A percentile compares a stretch with the other conserved stretches of the same genome.
Conservation (phyloP, 1,140 invertebrate species). For the Trichonephila clavipes region DNA sequence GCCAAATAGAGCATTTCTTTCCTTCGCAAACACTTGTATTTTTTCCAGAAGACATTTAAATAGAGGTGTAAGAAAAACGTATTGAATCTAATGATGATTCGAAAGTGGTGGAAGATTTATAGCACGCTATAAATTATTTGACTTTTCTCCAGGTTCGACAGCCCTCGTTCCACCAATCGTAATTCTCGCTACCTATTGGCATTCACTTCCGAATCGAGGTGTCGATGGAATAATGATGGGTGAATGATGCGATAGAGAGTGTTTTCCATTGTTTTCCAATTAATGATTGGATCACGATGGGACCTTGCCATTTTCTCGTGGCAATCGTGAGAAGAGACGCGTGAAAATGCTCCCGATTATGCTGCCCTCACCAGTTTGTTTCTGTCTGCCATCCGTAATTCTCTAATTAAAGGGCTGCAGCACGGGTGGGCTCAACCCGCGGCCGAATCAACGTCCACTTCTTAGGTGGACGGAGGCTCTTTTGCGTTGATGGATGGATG, state of each 20-base stretch:
- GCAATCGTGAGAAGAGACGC: constrained; percentile 55
- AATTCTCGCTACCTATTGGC: not conserved
- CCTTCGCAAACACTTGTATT: too few species aligned
- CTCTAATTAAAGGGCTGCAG: constrained; percentile 46
- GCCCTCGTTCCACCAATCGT: not conserved
- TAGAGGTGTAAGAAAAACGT: too few species aligned
- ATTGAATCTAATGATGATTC: too few species aligned
- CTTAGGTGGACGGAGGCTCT: not conserved
- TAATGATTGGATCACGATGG: constrained; percentile 45
- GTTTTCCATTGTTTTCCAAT: constrained; percentile 46
- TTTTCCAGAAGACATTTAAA: too few species aligned
- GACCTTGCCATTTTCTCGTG: not conserved
- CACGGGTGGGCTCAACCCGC: not conserved
- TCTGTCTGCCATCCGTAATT: constrained; percentile 7
- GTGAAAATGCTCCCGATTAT: constrained; percentile 34
- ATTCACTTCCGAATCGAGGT: not conserved
- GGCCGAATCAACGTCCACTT: not conserved
- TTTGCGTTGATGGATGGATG: not conserved
- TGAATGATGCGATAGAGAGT: not conserved
- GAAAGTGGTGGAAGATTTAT: too few species aligned
- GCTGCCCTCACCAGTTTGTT: not conserved
- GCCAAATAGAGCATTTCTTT: too few species aligned
- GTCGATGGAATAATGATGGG: constrained; percentile 36
- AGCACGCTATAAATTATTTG: not conserved
- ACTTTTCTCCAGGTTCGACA: not conserved